phyloP scores from a whole-genome alignment of 2,797 vertebrate species.

The Hydrolagus colliei region DNA sequence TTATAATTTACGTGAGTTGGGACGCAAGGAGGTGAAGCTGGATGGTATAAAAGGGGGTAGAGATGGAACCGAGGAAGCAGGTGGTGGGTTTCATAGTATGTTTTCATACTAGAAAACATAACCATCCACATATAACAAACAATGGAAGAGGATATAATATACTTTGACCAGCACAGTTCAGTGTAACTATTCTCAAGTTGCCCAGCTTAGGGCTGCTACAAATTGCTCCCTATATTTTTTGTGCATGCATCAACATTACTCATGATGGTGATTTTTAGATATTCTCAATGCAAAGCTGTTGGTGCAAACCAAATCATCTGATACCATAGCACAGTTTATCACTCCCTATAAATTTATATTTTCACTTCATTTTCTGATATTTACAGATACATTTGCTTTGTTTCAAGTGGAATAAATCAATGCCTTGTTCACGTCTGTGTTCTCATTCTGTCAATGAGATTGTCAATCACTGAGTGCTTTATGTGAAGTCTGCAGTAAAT shows the following conservation, averaged over 20 bases:
- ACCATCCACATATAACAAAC: no score
- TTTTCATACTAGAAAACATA: no score
- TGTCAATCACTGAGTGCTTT: background rate
- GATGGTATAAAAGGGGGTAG: no score
- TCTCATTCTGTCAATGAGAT: constrained; percentile 3
- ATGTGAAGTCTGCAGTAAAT: background rate
- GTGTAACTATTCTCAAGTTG: background rate
- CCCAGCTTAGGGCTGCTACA: background rate
- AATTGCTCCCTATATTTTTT: background rate
- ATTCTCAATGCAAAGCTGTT: no score
- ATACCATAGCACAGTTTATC: background rate
- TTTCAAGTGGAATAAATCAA: background rate
- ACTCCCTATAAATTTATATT: background rate
- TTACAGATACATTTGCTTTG: background rate
- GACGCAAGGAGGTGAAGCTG: no score
- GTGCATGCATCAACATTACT: background rate
- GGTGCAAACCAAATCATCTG: no score
- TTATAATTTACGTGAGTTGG: no score
- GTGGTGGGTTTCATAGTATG: no score
- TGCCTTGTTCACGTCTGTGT: background rate
- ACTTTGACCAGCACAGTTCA: background rate
- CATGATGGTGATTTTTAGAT: no score
- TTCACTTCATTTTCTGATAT: background rate
- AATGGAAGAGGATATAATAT: background rate
- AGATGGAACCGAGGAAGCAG: no score